Base-by-base conservation (phyloP, 2,113 vertebrate genomes). In the Oreocharis arfaki region DNA sequence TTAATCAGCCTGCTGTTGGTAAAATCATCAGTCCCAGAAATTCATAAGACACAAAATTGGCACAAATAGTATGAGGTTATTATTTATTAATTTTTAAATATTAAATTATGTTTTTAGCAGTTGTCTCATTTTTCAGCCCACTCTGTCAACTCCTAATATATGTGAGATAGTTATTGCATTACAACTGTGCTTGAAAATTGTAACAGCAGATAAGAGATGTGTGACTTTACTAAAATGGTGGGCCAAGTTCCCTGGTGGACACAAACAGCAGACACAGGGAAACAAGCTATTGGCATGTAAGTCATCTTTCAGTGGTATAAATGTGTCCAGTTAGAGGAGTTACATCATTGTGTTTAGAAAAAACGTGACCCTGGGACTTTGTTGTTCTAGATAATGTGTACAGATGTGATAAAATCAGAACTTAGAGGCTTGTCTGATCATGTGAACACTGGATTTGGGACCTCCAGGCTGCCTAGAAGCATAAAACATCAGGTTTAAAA, bases 21-120 rank as follows among this genome's bases (percentile, higher is more conserved):
- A 96, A 85, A 52, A 33, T 76, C 75, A 75, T 68, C 57, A 52
- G 88, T 50, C 47, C 23, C 76, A 84, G 64, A 84, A 91, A 87
- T 65, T 65, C 26, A 3, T 69, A 78, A 89, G n/a, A 60, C 9
- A 0, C 79, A 86, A 53, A 42, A 77, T 8, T 77, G 80, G 49
- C 84, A 42, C 21, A 37, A 81, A 77, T 90, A 79, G 35, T 33
- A 49, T 89, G 71, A 90, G 28, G 37, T 89, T 94, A 73, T 77
- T 95, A 84, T 80, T 90, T 92, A 64, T 46, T 92, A 2, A 39
- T 80, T 95, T 92, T 88, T 20, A 68, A 92, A 68, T 71, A 76
- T 73, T 85, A 83, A 87, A 68, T 73, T 24, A 47, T 60, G 44
- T 3, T 68, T 87, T 90, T 86, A 88, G 63, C n/a, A 15, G 23